A percentile compares a stretch with the other conserved stretches of the same genome.
These are phyloP conservation scores for Miniopterus natalensis DNA, from an alignment of 2,113 vertebrate species.

Conservation along the genomic window DNA sequence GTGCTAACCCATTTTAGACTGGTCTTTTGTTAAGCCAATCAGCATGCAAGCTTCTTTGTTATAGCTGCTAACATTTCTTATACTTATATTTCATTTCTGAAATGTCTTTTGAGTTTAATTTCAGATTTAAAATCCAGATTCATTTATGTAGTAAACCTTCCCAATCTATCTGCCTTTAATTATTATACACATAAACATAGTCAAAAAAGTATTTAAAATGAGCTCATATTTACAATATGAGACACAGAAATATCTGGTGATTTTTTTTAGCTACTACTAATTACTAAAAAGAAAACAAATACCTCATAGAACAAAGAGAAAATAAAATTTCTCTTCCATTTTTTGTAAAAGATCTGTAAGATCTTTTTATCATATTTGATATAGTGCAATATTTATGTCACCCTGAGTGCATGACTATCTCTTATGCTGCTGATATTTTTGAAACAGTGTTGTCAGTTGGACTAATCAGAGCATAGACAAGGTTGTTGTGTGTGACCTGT, in stretches of 20 bases:
- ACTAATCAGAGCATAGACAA: conserved; percentile 88
- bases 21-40: background rate
- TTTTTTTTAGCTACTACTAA: background rate
- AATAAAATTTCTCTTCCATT: conserved; percentile 33
- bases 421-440: conserved; percentile 82
- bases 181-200: conserved; percentile 71
- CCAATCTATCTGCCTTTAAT: conserved; percentile 52
- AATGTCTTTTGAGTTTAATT: background rate
- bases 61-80: background rate
- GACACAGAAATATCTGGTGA: conserved; percentile 70
- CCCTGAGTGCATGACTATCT: conserved; percentile 62
- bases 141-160: conserved; percentile 57
- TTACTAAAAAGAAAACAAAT: conserved; percentile 71
- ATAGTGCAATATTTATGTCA: conserved; percentile 71
- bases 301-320: conserved; percentile 24
- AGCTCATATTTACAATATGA: conserved; percentile 59
- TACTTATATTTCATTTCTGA: background rate
- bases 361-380: conserved; percentile 53
- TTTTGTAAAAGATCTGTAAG: conserved; percentile 22
- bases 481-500: conserved; percentile 81
- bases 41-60: background rate
- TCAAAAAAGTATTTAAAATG: conserved; percentile 63
- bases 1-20: background rate
- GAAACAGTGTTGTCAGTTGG: conserved; percentile 86
- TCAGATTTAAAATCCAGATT: conserved; percentile 33